These are phyloP conservation scores for Oscheius onirici DNA, from an alignment of 2,888 invertebrate species.

Conservation along the genomic window DNA sequence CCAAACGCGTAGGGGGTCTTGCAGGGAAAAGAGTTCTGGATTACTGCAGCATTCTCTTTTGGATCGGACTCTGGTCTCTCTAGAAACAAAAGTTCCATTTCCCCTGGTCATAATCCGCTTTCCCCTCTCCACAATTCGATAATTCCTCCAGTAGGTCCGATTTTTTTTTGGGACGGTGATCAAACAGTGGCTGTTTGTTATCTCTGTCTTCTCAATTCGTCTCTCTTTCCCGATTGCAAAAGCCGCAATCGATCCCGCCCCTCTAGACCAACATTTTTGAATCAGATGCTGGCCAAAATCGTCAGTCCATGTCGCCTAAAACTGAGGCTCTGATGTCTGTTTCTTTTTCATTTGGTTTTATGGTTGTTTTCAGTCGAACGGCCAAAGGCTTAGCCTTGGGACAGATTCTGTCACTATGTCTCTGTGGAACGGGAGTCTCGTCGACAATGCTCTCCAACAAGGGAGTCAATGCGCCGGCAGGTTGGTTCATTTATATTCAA, in stretches of 20 bases:
- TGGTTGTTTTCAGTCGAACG: constrained; percentile 69
- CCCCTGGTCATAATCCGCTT: too few relatives aligned
- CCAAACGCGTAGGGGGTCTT: too few relatives aligned
- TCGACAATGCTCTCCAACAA: constrained; percentile 79
- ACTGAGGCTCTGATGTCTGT: constrained; percentile 3
- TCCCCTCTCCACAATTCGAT: background rate
- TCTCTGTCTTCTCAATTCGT: too few relatives aligned
- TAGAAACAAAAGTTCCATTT: too few relatives aligned
- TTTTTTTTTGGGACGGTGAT: background rate
- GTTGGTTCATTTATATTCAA: too few relatives aligned
- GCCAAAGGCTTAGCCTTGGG: constrained; percentile 72
- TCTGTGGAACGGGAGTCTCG: constrained; percentile 83
- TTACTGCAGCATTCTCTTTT: too few relatives aligned
- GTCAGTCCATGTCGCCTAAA: background rate
- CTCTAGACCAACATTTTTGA: too few relatives aligned
- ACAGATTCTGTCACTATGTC: constrained; percentile 81
- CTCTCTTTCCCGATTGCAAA: too few relatives aligned
- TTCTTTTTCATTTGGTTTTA: background rate
- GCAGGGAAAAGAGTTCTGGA: too few relatives aligned
- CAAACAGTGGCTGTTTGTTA: background rate
- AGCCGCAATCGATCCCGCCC: too few relatives aligned
- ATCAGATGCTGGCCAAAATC: background rate
- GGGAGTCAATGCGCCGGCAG: constrained; percentile 81
- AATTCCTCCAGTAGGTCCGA: background rate
- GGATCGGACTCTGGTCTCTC: too few relatives aligned